Evolutionary conservation across 2,888 invertebrate species (phyloP).

Genomic region (Hybos culiciformis): DNA sequence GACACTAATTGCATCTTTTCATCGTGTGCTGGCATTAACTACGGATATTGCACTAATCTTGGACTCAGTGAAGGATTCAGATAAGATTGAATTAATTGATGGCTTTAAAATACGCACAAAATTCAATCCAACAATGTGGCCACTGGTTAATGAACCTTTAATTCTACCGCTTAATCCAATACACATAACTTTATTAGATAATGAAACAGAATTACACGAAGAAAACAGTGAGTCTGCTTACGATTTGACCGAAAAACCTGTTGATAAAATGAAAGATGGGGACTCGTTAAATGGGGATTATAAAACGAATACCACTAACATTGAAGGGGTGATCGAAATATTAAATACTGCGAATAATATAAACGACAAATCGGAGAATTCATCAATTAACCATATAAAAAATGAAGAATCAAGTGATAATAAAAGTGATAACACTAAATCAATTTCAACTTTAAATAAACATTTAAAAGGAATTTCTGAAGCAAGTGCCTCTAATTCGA

Average conservation of each 20-base stretch:
- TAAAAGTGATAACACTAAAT: slow-evolving; percentile 7
- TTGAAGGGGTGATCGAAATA: not conserved
- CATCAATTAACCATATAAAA: too few relatives aligned
- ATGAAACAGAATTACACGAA: slow-evolving; percentile 17
- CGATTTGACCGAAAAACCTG: slow-evolving; percentile 14
- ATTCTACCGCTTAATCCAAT: not conserved
- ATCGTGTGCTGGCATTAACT: slow-evolving; percentile 79
- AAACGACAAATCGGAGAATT: not conserved
- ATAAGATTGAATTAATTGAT: slow-evolving; percentile 64
- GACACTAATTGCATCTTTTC: slow-evolving; percentile 88
- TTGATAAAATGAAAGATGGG: slow-evolving; percentile 11
- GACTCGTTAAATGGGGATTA: slow-evolving; percentile 11
- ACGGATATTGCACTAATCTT: slow-evolving; percentile 71
- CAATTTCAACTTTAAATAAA: slow-evolving; percentile 9
- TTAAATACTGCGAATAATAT: not conserved
- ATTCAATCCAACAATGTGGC: slow-evolving; percentile 77
- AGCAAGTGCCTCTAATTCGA: too few relatives aligned
- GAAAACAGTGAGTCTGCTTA: slow-evolving; percentile 21
- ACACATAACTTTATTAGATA: not conserved
- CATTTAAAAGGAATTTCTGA: slow-evolving; percentile 3
- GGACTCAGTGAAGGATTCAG: slow-evolving; percentile 73
- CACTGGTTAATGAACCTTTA: slow-evolving; percentile 48
- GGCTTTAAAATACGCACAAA: slow-evolving; percentile 73
- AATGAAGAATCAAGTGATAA: slow-evolving; percentile 7
- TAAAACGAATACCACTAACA: slow-evolving; percentile 21